phyloP scores from a whole-genome alignment of 2,113 vertebrate genomes.

The Tyto alba region DNA sequence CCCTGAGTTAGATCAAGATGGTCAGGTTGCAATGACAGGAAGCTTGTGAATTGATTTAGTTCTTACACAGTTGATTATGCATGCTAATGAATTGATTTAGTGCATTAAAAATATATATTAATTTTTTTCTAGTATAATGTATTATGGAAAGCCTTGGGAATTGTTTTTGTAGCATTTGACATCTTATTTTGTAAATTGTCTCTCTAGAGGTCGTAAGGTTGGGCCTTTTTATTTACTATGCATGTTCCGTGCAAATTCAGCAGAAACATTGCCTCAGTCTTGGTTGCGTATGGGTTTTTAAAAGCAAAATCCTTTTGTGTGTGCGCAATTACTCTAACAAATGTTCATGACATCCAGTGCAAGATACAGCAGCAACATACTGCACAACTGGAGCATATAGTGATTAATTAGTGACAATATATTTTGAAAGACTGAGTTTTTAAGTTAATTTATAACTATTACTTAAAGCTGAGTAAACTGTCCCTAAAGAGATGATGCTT shows the following conservation, averaged over 20 bases:
- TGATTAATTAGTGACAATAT: not conserved
- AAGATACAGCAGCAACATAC: not conserved
- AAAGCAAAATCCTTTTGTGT: not conserved
- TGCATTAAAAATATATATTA: slow-evolving; percentile 18
- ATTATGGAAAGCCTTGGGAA: not conserved
- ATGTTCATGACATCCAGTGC: not conserved
- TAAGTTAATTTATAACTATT: not conserved
- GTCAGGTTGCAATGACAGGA: not conserved
- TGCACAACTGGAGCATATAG: not conserved
- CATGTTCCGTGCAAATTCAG: not conserved
- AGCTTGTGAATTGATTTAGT: slow-evolving; percentile 19
- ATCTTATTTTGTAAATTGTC: slow-evolving; percentile 15
- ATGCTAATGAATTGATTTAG: slow-evolving; percentile 20
- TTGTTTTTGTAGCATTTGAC: slow-evolving; percentile 15
- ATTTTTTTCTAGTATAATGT: not conserved
- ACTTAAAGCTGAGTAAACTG: not conserved
- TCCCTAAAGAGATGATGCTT: not conserved
- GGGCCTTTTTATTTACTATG: not conserved
- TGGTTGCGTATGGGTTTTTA: not conserved
- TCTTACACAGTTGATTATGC: slow-evolving; percentile 27
- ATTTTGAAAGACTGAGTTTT: not conserved
- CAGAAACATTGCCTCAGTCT: not conserved
- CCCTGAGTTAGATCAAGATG: not conserved
- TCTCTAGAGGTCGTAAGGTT: not conserved
- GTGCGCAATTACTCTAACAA: not conserved